Evolutionary conservation across 2,113 vertebrate species (phyloP).

Genomic region (Notothenia coriiceps): DNA sequence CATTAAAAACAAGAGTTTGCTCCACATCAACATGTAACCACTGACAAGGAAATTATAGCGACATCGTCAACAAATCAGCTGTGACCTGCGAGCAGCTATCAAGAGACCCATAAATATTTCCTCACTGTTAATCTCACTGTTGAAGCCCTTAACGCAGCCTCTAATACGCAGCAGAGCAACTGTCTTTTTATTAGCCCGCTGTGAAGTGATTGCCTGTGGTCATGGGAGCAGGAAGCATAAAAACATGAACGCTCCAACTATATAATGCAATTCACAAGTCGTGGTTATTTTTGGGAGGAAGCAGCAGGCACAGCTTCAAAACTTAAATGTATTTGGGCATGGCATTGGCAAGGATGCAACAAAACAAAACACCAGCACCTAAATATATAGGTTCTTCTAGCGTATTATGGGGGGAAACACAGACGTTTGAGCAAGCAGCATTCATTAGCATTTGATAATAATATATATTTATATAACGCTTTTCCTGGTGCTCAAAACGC

Average conservation of each 20-base stretch:
- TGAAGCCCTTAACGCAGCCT: slow-evolving; percentile 41
- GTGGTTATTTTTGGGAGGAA: no score
- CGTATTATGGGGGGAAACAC: no score
- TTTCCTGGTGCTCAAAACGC: no score
- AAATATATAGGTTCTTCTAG: no score
- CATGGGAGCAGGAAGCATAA: slow-evolving; percentile 44
- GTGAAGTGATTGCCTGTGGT: slow-evolving; percentile 49
- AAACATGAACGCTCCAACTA: slow-evolving; percentile 36
- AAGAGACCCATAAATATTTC: slow-evolving; percentile 52
- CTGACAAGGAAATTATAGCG: slow-evolving; percentile 57
- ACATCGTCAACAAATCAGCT: slow-evolving; percentile 47
- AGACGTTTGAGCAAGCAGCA: no score
- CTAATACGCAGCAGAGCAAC: slow-evolving; percentile 43
- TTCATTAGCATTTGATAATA: no score
- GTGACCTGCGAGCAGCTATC: slow-evolving; percentile 46
- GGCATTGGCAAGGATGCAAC: no score
- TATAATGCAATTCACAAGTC: slow-evolving; percentile 17
- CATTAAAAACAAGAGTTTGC: slow-evolving; percentile 3
- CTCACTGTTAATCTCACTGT: slow-evolving; percentile 59
- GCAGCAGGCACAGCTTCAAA: no score
- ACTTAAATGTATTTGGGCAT: no score
- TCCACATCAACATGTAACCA: slow-evolving; percentile 14
- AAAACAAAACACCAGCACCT: no score
- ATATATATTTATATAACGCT: no score
- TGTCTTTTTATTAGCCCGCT: slow-evolving; percentile 62